phyloP scores from a whole-genome alignment of 2,113 vertebrate genomes.

The Austrofundulus limnaeus region DNA sequence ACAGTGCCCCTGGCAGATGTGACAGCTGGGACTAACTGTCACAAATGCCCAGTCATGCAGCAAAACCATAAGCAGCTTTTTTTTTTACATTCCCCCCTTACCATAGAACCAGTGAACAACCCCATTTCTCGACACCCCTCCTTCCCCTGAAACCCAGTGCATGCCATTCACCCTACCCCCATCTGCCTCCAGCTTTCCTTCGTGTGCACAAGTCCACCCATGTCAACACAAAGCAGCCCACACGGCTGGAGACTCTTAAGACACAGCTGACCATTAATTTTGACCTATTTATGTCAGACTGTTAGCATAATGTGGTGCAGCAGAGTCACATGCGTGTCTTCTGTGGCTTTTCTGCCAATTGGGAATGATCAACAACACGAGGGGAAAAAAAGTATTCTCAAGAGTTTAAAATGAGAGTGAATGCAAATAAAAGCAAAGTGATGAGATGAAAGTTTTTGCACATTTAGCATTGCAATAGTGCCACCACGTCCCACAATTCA shows the following conservation, averaged over 20 bases:
- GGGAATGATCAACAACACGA: slow-evolving; percentile 50
- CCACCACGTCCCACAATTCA: slow-evolving; percentile 53
- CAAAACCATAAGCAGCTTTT: slow-evolving; percentile 75
- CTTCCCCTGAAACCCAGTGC: slow-evolving; percentile 66
- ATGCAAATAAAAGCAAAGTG: slow-evolving; percentile 33
- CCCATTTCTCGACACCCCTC: slow-evolving; percentile 55
- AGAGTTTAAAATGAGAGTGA: slow-evolving; percentile 28
- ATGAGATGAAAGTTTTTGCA: slow-evolving; percentile 46
- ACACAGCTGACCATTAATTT: slow-evolving; percentile 70
- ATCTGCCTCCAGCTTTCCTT: slow-evolving; percentile 62
- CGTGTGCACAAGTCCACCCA: slow-evolving; percentile 64
- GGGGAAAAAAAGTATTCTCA: slow-evolving; percentile 38
- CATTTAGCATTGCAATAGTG: slow-evolving; percentile 59
- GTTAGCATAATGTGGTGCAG: slow-evolving; percentile 45
- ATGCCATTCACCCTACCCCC: slow-evolving; percentile 76
- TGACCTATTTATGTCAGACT: slow-evolving; percentile 73
- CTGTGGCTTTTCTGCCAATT: slow-evolving; percentile 53
- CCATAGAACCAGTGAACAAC: slow-evolving; percentile 68
- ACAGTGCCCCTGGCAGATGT: slow-evolving; percentile 70
- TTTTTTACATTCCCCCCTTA: slow-evolving; percentile 30
- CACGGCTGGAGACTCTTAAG: slow-evolving; percentile 57
- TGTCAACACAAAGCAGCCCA: slow-evolving; percentile 65
- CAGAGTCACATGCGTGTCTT: slow-evolving; percentile 33
- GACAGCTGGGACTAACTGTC: slow-evolving; percentile 72
- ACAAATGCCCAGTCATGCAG: slow-evolving; percentile 82